Evolutionary conservation across 1,140 invertebrate genomes (phyloP).

Genomic region (Galleria mellonella): DNA sequence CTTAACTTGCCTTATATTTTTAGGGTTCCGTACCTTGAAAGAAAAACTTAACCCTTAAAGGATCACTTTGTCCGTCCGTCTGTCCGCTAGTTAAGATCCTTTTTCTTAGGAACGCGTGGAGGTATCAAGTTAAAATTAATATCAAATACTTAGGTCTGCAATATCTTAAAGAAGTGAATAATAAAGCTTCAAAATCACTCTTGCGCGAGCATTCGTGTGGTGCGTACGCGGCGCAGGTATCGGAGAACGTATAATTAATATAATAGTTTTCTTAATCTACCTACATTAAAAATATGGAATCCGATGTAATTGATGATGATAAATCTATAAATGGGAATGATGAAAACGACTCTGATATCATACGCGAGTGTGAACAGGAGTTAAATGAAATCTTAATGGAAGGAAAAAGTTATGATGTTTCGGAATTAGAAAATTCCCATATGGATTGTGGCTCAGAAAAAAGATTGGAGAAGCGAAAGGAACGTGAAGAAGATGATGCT

Average conservation of each 20-base stretch:
- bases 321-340: not conserved
- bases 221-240: not conserved
- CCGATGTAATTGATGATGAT: slow-evolving; percentile 3
- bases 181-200: too few relatives aligned
- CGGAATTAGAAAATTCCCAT: not conserved
- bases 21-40: too few relatives aligned
- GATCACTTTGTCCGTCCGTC: too few relatives aligned
- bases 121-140: too few relatives aligned
- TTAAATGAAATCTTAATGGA: not conserved
- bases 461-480: not conserved
- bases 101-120: too few relatives aligned
- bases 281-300: too few relatives aligned
- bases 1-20: too few relatives aligned
- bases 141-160: too few relatives aligned
- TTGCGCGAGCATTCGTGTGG: slow-evolving; percentile 1
- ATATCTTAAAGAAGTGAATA: too few relatives aligned
- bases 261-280: not conserved
- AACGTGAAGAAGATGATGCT: not conserved
- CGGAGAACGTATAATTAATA: not conserved
- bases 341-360: not conserved
- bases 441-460: not conserved
- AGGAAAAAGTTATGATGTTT: not conserved
- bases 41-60: too few relatives aligned
- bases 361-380: not conserved
- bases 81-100: too few relatives aligned